phyloP scores from a whole-genome alignment of 2,113 vertebrate species.

The Alligator sinensis region DNA sequence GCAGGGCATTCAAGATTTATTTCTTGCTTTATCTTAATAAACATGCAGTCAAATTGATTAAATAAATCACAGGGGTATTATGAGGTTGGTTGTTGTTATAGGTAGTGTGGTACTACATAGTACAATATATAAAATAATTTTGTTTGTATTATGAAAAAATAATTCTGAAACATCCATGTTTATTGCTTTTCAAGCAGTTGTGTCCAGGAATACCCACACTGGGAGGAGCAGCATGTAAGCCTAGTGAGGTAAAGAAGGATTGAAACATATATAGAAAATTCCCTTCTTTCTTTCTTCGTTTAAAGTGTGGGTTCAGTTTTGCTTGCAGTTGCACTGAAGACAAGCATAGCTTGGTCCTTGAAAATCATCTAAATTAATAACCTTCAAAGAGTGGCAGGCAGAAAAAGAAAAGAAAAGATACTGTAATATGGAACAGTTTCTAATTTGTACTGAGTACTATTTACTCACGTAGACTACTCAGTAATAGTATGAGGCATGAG shows the following conservation, averaged over 20 bases:
- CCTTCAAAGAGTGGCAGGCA: not conserved
- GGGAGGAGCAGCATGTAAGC: no score
- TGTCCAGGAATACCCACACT: not conserved
- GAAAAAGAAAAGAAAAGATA: not conserved
- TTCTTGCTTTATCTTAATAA: fast-evolving
- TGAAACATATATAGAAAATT: not conserved
- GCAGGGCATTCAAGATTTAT: not conserved
- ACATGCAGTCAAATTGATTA: fast-evolving
- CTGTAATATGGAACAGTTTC: no score
- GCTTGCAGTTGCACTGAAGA: not conserved
- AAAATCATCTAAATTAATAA: not conserved
- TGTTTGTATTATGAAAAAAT: not conserved
- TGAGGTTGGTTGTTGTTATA: not conserved
- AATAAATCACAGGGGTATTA: fast-evolving
- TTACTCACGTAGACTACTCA: not conserved
- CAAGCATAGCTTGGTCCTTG: fast-evolving
- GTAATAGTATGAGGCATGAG: not conserved
- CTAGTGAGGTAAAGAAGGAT: not conserved
- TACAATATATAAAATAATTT: not conserved
- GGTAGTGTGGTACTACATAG: no score
- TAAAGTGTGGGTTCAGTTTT: fast-evolving
- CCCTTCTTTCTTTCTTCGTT: not conserved
- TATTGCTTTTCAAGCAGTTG: not conserved
- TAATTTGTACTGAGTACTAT: not conserved
- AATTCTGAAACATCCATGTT: not conserved